Conservation (phyloP, 1,140 invertebrate species). For the Thalassaphorura encarpata region DNA sequence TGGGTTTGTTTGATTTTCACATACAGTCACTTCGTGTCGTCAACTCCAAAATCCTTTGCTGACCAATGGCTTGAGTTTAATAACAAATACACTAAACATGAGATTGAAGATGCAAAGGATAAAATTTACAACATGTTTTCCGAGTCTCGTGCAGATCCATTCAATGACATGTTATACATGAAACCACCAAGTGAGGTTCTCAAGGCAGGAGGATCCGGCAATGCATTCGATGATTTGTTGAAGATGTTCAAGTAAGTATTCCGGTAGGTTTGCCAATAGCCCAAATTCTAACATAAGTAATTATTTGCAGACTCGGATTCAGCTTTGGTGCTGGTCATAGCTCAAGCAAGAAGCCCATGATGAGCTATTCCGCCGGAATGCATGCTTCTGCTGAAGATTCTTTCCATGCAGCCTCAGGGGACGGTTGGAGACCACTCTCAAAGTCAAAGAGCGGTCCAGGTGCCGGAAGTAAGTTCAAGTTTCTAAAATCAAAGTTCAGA, state of each 20-base stretch:
- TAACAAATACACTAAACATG: conserved; percentile 19
- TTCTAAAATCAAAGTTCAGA: background rate
- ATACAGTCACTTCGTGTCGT: background rate
- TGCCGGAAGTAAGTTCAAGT: background rate
- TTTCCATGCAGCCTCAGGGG: background rate
- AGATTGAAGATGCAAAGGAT: conserved; percentile 24
- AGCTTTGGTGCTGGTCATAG: conserved; percentile 14
- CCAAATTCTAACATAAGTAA: background rate
- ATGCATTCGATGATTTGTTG: conserved; percentile 19
- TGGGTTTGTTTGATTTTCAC: background rate
- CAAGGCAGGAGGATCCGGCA: background rate
- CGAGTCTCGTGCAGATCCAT: background rate
- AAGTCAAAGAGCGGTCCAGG: background rate
- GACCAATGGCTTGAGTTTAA: conserved; percentile 9
- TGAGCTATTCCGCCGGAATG: conserved; percentile 5
- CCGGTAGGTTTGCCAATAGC: background rate
- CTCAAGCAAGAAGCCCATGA: background rate
- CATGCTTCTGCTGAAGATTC: background rate
- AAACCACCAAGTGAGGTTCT: conserved; percentile 1
- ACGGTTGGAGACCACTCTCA: background rate
- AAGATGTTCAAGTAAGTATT: conserved; percentile 22
- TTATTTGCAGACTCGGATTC: conserved; percentile 14
- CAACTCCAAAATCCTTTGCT: conserved; percentile 1
- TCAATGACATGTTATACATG: conserved; percentile 13
- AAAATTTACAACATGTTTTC: conserved; percentile 16